Percentiles rank a stretch among this genome's conserved stretches.
Conservation (phyloP, 2,113 vertebrate species). For the Paramisgurnus dabryanus region DNA sequence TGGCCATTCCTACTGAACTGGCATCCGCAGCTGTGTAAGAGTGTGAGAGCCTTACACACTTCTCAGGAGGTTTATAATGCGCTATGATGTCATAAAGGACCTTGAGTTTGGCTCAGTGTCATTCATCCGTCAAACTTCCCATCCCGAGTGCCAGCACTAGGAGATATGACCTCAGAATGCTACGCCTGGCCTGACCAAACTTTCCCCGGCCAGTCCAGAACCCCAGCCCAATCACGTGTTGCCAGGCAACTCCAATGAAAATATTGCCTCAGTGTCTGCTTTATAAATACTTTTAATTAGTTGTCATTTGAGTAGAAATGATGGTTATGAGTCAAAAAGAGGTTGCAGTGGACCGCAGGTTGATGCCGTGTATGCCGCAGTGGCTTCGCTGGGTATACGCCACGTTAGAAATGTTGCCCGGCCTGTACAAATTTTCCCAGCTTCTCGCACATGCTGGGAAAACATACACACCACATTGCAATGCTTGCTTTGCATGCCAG, state of each 20-base stretch:
- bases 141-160: slow-evolving; percentile 75
- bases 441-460: slow-evolving; percentile 6
- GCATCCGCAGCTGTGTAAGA: slow-evolving; percentile 28
- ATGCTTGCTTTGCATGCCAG: neutral
- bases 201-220: slow-evolving; percentile 72
- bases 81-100: slow-evolving; percentile 76
- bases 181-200: slow-evolving; percentile 69
- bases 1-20: slow-evolving; percentile 51
- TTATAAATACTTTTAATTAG: slow-evolving; percentile 61
- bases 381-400: slow-evolving; percentile 29
- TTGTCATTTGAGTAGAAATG: slow-evolving; percentile 51
- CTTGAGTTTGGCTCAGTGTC: slow-evolving; percentile 73
- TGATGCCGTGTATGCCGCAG: slow-evolving; percentile 18
- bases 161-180: slow-evolving; percentile 75
- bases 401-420: slow-evolving; percentile 15
- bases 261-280: slow-evolving; percentile 79
- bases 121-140: slow-evolving; percentile 81
- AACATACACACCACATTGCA: neutral
- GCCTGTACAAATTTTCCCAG: slow-evolving; percentile 30
- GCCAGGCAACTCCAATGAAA: slow-evolving; percentile 81
- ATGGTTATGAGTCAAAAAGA: slow-evolving; percentile 42
- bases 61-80: slow-evolving; percentile 65
- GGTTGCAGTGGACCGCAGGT: slow-evolving; percentile 43
- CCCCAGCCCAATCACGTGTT: slow-evolving; percentile 83
- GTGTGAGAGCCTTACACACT: slow-evolving; percentile 21